phyloP scores from a whole-genome alignment of 2,797 vertebrate genomes.

The Philypnodon macrostomus region DNA sequence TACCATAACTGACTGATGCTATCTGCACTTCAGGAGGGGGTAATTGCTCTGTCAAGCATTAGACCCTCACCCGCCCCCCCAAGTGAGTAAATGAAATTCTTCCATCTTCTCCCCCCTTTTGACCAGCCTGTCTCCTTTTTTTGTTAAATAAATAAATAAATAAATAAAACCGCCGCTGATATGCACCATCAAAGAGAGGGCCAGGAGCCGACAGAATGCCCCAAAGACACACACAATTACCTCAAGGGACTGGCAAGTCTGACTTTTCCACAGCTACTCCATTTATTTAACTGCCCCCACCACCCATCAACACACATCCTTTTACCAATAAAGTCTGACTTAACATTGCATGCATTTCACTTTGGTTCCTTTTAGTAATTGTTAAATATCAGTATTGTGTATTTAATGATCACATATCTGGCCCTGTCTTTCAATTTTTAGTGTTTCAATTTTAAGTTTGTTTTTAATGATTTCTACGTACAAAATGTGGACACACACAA shows the following conservation, averaged over 20 bases:
- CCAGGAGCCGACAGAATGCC: slow-evolving; percentile 57
- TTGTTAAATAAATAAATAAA: too few relatives aligned
- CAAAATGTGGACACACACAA: too few relatives aligned
- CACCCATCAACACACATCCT: too few relatives aligned
- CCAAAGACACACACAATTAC: slow-evolving; percentile 23
- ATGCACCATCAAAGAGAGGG: slow-evolving; percentile 85
- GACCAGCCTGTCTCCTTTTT: slow-evolving; percentile 57
- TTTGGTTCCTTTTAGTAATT: too few relatives aligned
- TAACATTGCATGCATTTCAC: too few relatives aligned
- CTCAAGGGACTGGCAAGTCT: slow-evolving; percentile 18
- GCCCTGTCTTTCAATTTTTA: too few relatives aligned
- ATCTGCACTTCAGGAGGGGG: slow-evolving; percentile 66
- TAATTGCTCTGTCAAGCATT: slow-evolving; percentile 84
- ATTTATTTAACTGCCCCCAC: too few relatives aligned
- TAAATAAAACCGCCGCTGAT: slow-evolving; percentile 78
- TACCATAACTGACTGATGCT: slow-evolving; percentile 76
- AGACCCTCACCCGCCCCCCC: slow-evolving; percentile 70
- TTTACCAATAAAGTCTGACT: too few relatives aligned
- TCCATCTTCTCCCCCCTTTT: slow-evolving; percentile 52
- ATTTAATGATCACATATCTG: too few relatives aligned
- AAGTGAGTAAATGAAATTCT: slow-evolving; percentile 92
- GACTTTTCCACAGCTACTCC: slow-evolving; percentile 16
- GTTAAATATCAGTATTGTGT: too few relatives aligned
- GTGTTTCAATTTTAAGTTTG: too few relatives aligned
- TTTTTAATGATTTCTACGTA: too few relatives aligned